These are phyloP conservation scores for Tachina lurida DNA, from an alignment of 2,888 invertebrate genomes.

Conservation along the genomic window DNA sequence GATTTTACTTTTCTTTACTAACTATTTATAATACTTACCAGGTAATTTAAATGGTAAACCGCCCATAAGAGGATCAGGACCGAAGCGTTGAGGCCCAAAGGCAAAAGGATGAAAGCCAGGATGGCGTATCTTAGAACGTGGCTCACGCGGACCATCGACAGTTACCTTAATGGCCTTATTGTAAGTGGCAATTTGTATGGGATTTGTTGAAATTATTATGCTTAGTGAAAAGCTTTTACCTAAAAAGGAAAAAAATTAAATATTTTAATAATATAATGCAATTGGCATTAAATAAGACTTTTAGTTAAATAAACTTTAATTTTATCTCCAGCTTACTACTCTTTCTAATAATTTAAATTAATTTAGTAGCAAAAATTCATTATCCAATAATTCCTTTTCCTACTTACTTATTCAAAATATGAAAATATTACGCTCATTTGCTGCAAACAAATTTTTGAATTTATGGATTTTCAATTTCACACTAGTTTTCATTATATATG, in stretches of 20 bases:
- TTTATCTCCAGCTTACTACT: neutral
- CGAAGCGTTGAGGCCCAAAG: conserved; percentile 92
- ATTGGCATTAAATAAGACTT: neutral
- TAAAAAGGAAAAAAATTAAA: conserved; percentile 82
- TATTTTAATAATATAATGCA: neutral
- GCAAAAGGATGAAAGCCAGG: conserved; percentile 95
- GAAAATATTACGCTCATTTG: conserved; percentile 58
- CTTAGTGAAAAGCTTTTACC: conserved; percentile 99
- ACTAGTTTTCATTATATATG: conserved; percentile 52
- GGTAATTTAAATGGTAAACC: conserved; percentile 92
- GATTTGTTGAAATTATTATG: conserved; percentile 96
- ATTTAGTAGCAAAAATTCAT: conserved; percentile 46
- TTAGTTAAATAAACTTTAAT: neutral
- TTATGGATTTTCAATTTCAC: conserved; percentile 75
- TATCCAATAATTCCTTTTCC: conserved; percentile 9
- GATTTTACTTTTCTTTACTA: conserved; percentile 29
- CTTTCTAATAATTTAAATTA: conserved; percentile 37
- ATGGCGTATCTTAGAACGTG: conserved; percentile 95
- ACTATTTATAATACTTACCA: conserved; percentile 84
- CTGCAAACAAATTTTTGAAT: conserved; percentile 74
- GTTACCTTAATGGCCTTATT: conserved; percentile 99
- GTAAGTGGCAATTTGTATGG: conserved; percentile 98
- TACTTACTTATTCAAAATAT: conserved; percentile 47
- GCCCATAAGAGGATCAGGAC: conserved; percentile 90
- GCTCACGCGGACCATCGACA: conserved; percentile 99